These are phyloP conservation scores for Platygyra sinensis DNA, from an alignment of 64 coral and sea anemone species.

Conservation along the genomic window DNA sequence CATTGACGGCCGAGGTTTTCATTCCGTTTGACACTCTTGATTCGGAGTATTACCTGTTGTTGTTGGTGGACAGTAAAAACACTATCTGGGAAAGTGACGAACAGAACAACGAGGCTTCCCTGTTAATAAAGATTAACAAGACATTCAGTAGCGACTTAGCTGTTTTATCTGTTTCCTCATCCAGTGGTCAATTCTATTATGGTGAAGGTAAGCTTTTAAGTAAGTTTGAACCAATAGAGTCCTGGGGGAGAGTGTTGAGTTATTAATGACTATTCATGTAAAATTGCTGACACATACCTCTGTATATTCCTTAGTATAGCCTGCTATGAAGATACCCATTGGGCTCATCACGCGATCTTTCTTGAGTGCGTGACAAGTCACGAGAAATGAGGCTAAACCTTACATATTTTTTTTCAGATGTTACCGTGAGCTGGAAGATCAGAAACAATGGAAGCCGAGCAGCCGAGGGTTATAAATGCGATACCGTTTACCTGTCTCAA, in stretches of 20 bases:
- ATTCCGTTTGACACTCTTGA: conserved; percentile 78
- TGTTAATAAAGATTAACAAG: conserved; percentile 50
- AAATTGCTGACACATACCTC: too few relatives aligned
- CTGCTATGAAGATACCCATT: too few relatives aligned
- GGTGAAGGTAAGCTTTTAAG: conserved; percentile 29
- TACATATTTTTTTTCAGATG: conserved; percentile 27
- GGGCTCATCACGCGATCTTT: too few relatives aligned
- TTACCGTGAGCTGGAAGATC: conserved; percentile 61
- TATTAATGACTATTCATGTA: too few relatives aligned
- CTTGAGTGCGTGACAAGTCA: too few relatives aligned
- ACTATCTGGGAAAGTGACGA: conserved; percentile 68
- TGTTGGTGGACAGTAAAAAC: conserved; percentile 72
- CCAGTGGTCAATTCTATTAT: conserved; percentile 35
- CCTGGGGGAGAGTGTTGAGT: too few relatives aligned
- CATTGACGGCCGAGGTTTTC: conserved; percentile 39
- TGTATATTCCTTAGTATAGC: too few relatives aligned
- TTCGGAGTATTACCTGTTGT: conserved; percentile 67
- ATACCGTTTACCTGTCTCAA: conserved; percentile 69
- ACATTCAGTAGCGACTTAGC: conserved; percentile 69
- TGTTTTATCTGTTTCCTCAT: conserved; percentile 45
- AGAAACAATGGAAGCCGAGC: conserved; percentile 71
- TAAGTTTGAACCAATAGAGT: too few relatives aligned
- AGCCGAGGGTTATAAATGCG: conserved; percentile 80
- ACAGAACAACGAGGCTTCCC: conserved; percentile 66
- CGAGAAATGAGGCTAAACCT: neutral